A percentile compares a stretch with the other conserved stretches of the same genome.
Conservation (phyloP, 2,113 vertebrate species). For the Grammomys dolichurus region DNA sequence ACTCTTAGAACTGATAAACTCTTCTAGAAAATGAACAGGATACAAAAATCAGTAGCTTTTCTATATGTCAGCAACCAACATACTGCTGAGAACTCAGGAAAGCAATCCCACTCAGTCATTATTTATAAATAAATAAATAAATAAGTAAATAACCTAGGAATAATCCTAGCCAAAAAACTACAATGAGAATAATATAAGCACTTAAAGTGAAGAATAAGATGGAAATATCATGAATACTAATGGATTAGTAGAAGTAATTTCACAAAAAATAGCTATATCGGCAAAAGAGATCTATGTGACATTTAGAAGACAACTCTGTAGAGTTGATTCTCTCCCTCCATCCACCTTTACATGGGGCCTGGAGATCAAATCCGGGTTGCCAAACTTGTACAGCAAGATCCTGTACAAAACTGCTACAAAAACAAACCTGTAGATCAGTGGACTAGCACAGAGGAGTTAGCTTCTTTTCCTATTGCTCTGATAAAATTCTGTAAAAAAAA, state of each 20-base stretch:
- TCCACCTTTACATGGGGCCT: too few species aligned
- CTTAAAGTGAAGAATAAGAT: neutral
- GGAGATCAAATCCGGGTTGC: too few species aligned
- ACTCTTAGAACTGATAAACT: neutral
- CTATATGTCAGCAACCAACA: neutral
- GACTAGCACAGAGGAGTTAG: neutral
- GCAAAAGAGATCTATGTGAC: neutral
- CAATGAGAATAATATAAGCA: neutral
- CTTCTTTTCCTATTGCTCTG: neutral
- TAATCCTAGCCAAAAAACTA: neutral
- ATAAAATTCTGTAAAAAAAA: neutral
- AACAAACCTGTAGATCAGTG: neutral
- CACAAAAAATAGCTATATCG: neutral
- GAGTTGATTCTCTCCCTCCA: too few species aligned
- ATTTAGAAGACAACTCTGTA: too few species aligned
- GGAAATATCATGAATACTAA: neutral
- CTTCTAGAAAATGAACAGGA: neutral
- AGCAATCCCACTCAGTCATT: neutral
- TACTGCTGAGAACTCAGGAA: neutral
- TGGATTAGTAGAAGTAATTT: neutral
- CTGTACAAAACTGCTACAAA: neutral
- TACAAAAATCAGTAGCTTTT: neutral
- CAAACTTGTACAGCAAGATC: too few species aligned
- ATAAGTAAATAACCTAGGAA: neutral
- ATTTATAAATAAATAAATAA: neutral